Percentiles rank a stretch among this genome's conserved stretches.
Evolutionary conservation across 92 coral and sea anemone genomes (phyloP).

Genomic region (Heteractis magnifica): DNA sequence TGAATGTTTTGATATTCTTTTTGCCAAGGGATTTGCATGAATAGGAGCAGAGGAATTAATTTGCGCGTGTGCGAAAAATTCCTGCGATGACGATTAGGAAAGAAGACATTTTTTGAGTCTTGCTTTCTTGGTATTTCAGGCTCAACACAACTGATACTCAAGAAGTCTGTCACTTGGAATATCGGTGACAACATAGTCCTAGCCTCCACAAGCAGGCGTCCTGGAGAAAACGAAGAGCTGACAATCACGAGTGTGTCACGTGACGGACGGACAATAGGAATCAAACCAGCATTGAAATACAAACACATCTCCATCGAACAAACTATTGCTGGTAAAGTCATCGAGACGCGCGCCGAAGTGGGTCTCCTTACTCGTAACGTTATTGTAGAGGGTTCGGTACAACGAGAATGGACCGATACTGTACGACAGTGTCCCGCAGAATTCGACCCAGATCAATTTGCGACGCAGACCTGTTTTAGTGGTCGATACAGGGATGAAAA

Average conservation of each 20-base stretch:
- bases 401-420: conserved; percentile 67
- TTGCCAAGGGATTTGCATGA: neutral
- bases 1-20: neutral
- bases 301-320: conserved; percentile 73
- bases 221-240: conserved; percentile 75
- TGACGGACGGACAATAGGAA: conserved; percentile 61
- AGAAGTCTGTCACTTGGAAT: conserved; percentile 76
- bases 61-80: neutral
- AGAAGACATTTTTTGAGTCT: neutral
- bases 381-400: conserved; percentile 83
- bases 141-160: conserved; percentile 52
- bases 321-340: conserved; percentile 56
- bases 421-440: conserved; percentile 67
- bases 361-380: conserved; percentile 95
- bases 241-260: conserved; percentile 55
- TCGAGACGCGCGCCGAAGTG: conserved; percentile 88
- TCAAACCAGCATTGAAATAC: conserved; percentile 64
- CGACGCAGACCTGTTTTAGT: conserved; percentile 78
- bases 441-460: conserved; percentile 87
- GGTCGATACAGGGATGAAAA: conserved; percentile 73
- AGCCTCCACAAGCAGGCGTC: conserved; percentile 82
- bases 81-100: neutral
- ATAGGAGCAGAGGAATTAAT: neutral
- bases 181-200: conserved; percentile 75
- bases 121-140: conserved; percentile 34